Base-by-base conservation (phyloP, 35 echinoderm and acorn worm species). In the Apostichopus californicus region DNA sequence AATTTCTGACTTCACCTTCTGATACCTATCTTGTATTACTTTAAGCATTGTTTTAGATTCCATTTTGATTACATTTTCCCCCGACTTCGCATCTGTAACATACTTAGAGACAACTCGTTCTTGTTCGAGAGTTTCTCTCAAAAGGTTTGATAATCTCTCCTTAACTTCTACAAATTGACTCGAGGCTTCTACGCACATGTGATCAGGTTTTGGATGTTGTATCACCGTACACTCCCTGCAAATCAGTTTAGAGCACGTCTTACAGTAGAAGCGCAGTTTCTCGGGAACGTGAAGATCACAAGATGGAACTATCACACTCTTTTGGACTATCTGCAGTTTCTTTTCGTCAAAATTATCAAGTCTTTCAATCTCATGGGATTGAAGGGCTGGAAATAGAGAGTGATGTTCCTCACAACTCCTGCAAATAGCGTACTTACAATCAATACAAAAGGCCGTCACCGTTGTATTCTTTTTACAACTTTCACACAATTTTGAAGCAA, bases 201-300 rank as follows among this genome's bases (percentile, higher is more conserved):
- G 90, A 18, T 64, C 55, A 11, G 77, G 77, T 80, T 92, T 79
- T 9, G n/a, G 34, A 84, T 90, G 93, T 58, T 90, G 87, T 21
- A 90, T 9, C 15, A 94, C 78, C 5, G 77, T 90, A 24, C 93
- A 94, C 8, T 94, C 93, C 3, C 58, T 54, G 53, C 93, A 94
- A 46, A 94, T 83, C 54, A 90, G 57, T 52, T 94, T 90, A 14
- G 79, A 61, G 64, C 93, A 94, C 9, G 89, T 94, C 57, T 57
- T 65, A 72, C 93, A 94, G 59, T 82, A 94, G 77, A 94, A 90
- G 34, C 93, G 28, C 13, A 79, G 54, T 6, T 46, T 68, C 20
- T 90, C 93, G 10, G 73, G 58, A 17, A 52, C 17, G 66, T 94
- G 93, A 4, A 60, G 26, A 18, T 88, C 56, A 78, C 93, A 94